These are phyloP conservation scores for Camptogramma bilineatum DNA, from an alignment of 2,888 invertebrate genomes.

Conservation along the genomic window DNA sequence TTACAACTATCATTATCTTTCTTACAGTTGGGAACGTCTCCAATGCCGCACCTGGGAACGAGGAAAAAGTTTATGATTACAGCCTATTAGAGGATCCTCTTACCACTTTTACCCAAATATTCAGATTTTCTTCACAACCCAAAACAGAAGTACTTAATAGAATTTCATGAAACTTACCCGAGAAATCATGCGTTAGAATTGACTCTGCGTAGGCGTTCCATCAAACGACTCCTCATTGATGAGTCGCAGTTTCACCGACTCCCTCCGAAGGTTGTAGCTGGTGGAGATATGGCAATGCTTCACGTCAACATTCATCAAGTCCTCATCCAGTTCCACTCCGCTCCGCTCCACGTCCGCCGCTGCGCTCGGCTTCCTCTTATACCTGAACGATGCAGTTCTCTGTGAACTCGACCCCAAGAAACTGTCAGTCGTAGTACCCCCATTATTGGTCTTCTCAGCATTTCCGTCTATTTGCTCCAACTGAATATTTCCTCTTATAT, in stretches of 20 bases:
- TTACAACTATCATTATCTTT: slow-evolving; percentile 48
- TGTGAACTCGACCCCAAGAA: slow-evolving; percentile 85
- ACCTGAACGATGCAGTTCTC: slow-evolving; percentile 80
- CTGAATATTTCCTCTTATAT: slow-evolving; percentile 71
- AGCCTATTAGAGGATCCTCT: background rate
- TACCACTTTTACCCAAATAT: background rate
- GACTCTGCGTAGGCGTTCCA: slow-evolving; percentile 73
- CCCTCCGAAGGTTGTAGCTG: slow-evolving; percentile 77
- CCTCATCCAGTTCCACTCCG: slow-evolving; percentile 80
- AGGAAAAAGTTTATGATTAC: slow-evolving; percentile 22
- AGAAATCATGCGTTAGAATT: slow-evolving; percentile 79
- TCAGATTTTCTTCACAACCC: background rate
- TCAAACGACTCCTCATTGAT: slow-evolving; percentile 82
- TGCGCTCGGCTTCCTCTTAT: slow-evolving; percentile 85
- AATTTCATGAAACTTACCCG: slow-evolving; percentile 59
- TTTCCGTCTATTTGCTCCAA: slow-evolving; percentile 84
- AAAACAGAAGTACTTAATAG: background rate
- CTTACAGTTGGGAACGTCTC: slow-evolving; percentile 71
- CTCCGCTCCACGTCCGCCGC: slow-evolving; percentile 86
- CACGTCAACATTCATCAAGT: slow-evolving; percentile 74
- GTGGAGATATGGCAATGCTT: slow-evolving; percentile 82
- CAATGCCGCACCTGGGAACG: slow-evolving; percentile 70
- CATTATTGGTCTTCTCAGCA: slow-evolving; percentile 90
- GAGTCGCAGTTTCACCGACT: slow-evolving; percentile 77
- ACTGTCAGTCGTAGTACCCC: slow-evolving; percentile 90